Evolutionary conservation across 2,888 invertebrate species (phyloP), one percentile per base, ranked within the genome.

Genomic region (Campoplex nolae): DNA sequence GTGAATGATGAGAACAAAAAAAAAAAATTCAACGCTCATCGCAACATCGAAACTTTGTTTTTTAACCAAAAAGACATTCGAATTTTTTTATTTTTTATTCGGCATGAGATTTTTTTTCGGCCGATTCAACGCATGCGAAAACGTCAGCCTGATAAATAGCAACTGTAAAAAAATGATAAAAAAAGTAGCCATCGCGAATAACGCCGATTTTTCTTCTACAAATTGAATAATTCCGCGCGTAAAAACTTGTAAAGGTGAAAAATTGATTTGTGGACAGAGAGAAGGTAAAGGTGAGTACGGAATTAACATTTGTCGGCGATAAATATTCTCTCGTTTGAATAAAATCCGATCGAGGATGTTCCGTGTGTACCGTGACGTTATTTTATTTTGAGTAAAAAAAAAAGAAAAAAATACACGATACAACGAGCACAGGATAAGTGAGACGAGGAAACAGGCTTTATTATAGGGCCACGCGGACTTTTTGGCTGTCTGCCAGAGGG

Each of bases 401-500:
- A 71, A 54, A 45, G 54, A 71, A 62, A 62, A 71, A 67, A 45
- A 68, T 32, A 73, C 23, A 35, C 62, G n/a, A 28, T 54, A 45
- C 28, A 32, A n/a, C 38, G 45, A 9, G 32, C 48, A 16, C 18
- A 23, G 35, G 48, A 56, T 13, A 32, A 42, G 65, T 7, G 28
- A 45, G 38, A 65, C 16, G 73, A 45, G 62, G n/a, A 73, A 42
- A 28, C 48, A 56, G n/a, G 32, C n/a, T n/a, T 48, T 83, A 32
- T 70, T 83, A 58, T 58, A 70, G 68, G 68, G 51, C 65, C 81
- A 78, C 79, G 86, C 71, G 81, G 48, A 51, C 62, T 48, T 74
- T 74, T 45, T 86, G 86, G 86, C 83, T 28, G 23, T 13, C 4
- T 67, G 83, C 86, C 86, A 80, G 71, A 83, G 79, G 76, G 56